phyloP scores from a whole-genome alignment of 2,113 vertebrate genomes.

The Phyllopteryx taeniolatus region DNA sequence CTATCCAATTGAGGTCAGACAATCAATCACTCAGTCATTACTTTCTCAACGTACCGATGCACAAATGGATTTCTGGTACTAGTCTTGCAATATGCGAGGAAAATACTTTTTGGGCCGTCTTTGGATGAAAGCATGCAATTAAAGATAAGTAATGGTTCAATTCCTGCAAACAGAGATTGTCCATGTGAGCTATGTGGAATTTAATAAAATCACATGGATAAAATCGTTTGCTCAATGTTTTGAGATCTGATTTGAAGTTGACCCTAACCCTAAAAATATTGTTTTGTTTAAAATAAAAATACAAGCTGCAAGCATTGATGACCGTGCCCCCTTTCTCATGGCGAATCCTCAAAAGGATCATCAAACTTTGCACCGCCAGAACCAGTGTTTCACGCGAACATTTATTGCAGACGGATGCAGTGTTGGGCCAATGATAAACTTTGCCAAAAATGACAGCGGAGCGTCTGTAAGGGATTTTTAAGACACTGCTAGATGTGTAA shows the following conservation, averaged over 20 bases:
- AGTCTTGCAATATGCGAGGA: background rate
- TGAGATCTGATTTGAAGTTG: background rate
- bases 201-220: background rate
- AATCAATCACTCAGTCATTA: constrained; percentile 10
- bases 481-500: too few species aligned
- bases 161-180: background rate
- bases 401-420: too few species aligned
- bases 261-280: background rate
- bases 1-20: constrained; percentile 10
- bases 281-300: background rate
- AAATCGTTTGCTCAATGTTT: background rate
- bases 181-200: background rate
- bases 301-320: background rate
- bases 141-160: background rate
- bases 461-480: too few species aligned
- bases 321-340: background rate
- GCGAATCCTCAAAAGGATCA: background rate
- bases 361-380: too few species aligned
- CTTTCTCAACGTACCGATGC: background rate
- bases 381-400: too few species aligned
- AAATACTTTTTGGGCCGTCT: background rate
- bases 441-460: too few species aligned
- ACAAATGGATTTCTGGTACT: constrained; percentile 1
- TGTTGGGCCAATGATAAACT: too few species aligned
- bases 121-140: background rate